Evolutionary conservation across 2,113 vertebrate species (phyloP).

Genomic region (Hystrix cristata): DNA sequence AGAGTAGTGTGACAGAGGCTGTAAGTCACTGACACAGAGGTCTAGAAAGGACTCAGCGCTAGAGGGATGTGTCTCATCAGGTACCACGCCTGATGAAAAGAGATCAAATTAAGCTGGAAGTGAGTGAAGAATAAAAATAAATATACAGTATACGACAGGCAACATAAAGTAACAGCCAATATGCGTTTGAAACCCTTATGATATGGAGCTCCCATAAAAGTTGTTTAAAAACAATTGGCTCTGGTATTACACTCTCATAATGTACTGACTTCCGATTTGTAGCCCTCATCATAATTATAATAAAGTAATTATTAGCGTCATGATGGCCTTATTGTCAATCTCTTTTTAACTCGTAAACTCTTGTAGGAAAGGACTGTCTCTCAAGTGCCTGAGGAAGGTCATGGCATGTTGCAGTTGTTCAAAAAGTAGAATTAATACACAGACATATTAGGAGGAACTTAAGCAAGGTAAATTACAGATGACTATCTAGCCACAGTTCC

Average conservation of each 20-base stretch:
- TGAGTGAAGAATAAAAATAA: neutral
- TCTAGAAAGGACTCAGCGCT: neutral
- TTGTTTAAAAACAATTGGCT: neutral
- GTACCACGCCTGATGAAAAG: neutral
- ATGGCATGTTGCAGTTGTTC: neutral
- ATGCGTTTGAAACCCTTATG: neutral
- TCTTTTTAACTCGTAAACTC: neutral
- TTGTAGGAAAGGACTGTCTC: neutral
- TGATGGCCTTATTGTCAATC: conserved; percentile 1
- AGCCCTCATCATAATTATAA: neutral
- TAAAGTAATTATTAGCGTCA: neutral
- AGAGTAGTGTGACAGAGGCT: neutral
- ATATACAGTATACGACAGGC: neutral
- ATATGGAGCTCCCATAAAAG: neutral
- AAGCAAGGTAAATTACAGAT: neutral
- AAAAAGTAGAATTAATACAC: neutral
- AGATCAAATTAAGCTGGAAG: neutral
- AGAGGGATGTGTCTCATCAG: neutral
- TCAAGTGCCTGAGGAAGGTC: neutral
- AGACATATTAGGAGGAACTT: neutral
- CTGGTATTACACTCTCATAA: neutral
- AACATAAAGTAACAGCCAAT: neutral
- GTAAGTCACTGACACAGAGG: neutral
- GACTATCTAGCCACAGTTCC: neutral
- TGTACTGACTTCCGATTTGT: neutral